phyloP scores from a whole-genome alignment of 2,113 vertebrate species.

The Dasyurus viverrinus region DNA sequence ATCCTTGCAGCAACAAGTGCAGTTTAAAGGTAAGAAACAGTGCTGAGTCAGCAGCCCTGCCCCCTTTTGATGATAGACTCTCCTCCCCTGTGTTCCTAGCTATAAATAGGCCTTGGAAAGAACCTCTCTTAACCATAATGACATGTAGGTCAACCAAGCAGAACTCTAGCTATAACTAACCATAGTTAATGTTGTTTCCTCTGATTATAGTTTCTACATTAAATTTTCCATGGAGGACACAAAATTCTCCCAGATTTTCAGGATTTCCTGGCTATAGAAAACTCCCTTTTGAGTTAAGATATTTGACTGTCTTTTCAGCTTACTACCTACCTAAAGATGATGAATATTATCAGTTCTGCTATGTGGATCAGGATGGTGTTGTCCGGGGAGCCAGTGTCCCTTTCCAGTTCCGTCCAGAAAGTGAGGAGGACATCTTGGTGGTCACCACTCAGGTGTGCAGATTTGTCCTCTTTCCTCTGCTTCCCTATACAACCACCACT shows the following conservation, averaged over 20 bases:
- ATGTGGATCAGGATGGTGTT: conserved; percentile 81
- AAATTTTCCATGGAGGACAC: conserved; percentile 19
- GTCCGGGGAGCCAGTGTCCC: conserved; percentile 82
- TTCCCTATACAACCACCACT: background rate
- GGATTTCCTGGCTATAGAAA: background rate
- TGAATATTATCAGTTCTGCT: conserved; percentile 87
- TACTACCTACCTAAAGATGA: conserved; percentile 86
- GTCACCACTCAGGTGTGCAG: conserved; percentile 81
- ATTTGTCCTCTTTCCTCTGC: background rate
- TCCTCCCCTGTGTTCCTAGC: background rate
- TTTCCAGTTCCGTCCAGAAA: conserved; percentile 82
- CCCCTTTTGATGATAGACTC: background rate
- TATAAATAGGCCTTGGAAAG: background rate
- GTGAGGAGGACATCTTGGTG: conserved; percentile 82
- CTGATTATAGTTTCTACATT: background rate
- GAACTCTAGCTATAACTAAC: background rate
- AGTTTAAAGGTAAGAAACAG: conserved; percentile 82
- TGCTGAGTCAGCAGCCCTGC: background rate
- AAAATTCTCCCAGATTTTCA: conserved; percentile 9
- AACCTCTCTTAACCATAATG: background rate
- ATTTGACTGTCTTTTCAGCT: conserved; percentile 73
- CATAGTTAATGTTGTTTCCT: background rate
- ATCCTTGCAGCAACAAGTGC: conserved; percentile 68
- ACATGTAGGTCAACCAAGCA: background rate
- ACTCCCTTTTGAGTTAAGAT: conserved; percentile 26